Conservation (phyloP, 2,113 vertebrate species). For the Dromiciops gliroides region DNA sequence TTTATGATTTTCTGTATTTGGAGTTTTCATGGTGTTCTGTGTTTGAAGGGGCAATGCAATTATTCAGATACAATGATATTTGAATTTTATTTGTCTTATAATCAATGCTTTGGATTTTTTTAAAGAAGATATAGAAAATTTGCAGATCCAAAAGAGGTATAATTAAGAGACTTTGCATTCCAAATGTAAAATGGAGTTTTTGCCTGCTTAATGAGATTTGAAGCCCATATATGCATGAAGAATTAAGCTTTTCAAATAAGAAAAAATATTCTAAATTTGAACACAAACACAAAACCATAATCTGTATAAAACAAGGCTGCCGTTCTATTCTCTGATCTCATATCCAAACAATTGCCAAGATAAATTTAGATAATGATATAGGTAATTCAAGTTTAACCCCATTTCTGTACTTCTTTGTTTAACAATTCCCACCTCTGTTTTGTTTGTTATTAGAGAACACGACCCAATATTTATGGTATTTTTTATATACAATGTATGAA, state of each 20-base stretch:
- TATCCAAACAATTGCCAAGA: neutral
- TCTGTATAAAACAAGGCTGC: neutral
- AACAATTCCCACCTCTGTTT: neutral
- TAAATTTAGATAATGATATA: neutral
- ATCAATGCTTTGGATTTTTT: neutral
- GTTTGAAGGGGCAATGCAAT: neutral
- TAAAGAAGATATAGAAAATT: neutral
- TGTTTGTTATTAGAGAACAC: neutral
- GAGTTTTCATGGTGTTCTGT: neutral
- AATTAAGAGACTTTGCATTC: neutral
- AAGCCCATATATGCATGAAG: neutral
- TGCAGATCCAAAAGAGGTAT: neutral
- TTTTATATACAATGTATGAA: neutral
- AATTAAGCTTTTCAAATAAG: neutral
- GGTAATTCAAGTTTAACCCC: neutral
- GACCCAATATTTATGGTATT: neutral
- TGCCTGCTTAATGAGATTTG: neutral
- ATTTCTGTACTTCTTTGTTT: neutral
- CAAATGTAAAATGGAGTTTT: neutral
- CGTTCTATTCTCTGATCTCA: neutral
- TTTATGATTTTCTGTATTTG: neutral
- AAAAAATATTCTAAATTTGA: neutral
- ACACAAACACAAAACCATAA: neutral
- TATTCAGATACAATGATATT: neutral
- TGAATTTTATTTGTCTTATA: neutral